A percentile compares a stretch with the other conserved stretches of the same genome.
Conservation (phyloP, 2,888 invertebrate genomes). For the Ctenicera cuprea region DNA sequence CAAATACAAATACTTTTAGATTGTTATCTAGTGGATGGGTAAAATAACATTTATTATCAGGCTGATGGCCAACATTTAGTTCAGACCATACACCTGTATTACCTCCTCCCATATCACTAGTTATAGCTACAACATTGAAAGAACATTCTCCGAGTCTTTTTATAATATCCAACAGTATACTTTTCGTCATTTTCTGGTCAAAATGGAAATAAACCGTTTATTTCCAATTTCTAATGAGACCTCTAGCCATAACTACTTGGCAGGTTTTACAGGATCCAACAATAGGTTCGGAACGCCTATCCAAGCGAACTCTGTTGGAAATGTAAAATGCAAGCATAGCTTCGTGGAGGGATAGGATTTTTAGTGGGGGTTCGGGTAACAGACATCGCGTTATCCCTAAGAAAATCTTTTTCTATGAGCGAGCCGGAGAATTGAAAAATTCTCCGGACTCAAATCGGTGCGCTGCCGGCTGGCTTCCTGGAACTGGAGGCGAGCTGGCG, state of each 20-base stretch:
- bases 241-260: constrained; percentile 28
- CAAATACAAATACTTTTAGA: not conserved
- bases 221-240: constrained; percentile 41
- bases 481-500: too few relatives aligned
- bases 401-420: too few relatives aligned
- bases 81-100: constrained; percentile 21
- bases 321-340: constrained; percentile 59
- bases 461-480: too few relatives aligned
- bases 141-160: too few relatives aligned
- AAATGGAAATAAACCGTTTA: constrained; percentile 38
- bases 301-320: constrained; percentile 53
- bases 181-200: constrained; percentile 42
- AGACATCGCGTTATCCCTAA: too few relatives aligned
- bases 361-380: too few relatives aligned
- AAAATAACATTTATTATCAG: constrained; percentile 20
- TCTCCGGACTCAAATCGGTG: too few relatives aligned
- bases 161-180: too few relatives aligned
- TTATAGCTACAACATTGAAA: constrained; percentile 39
- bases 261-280: constrained; percentile 40
- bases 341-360: too few relatives aligned
- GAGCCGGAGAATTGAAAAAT: too few relatives aligned
- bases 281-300: constrained; percentile 50
- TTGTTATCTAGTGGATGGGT: constrained; percentile 8
- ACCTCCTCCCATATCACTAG: constrained; percentile 23
- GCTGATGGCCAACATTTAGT: constrained; percentile 8